These are phyloP conservation scores for Anguilla megastoma DNA, from an alignment of 2,797 vertebrate species.

Conservation along the genomic window DNA sequence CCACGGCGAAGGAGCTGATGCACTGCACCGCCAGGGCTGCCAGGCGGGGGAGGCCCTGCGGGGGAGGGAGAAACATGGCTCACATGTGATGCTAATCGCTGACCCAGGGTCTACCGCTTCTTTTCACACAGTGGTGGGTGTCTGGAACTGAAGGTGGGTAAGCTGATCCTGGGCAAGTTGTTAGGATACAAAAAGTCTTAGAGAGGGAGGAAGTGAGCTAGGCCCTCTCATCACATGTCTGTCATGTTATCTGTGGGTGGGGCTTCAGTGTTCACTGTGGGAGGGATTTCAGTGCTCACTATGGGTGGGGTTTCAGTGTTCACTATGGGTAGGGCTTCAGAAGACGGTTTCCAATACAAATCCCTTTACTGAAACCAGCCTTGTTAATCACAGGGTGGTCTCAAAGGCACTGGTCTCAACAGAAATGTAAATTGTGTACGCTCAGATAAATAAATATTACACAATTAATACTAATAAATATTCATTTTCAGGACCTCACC, in stretches of 20 bases:
- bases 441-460: not conserved
- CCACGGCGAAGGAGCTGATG: conserved; percentile 93
- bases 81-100: not conserved
- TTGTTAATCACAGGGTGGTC: not conserved
- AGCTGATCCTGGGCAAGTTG: not conserved
- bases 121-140: not conserved
- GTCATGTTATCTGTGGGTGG: not conserved
- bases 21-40: conserved; percentile 89
- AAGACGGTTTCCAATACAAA: not conserved
- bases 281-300: not conserved
- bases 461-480: not conserved
- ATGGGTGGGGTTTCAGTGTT: not conserved
- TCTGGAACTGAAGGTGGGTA: not conserved
- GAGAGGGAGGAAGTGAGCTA: not conserved
- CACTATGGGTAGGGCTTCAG: no score
- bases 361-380: not conserved
- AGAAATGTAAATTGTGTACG: not conserved
- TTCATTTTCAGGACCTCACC: conserved; percentile 63
- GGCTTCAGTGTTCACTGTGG: not conserved
- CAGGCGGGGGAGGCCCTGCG: conserved; percentile 86
- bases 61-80: not conserved
- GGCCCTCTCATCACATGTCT: not conserved
- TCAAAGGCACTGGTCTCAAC: not conserved
- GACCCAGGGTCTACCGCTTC: not conserved
- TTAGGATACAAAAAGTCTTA: not conserved